Conservation (phyloP, 2,113 vertebrate genomes). For the Pyxicephalus adspersus region DNA sequence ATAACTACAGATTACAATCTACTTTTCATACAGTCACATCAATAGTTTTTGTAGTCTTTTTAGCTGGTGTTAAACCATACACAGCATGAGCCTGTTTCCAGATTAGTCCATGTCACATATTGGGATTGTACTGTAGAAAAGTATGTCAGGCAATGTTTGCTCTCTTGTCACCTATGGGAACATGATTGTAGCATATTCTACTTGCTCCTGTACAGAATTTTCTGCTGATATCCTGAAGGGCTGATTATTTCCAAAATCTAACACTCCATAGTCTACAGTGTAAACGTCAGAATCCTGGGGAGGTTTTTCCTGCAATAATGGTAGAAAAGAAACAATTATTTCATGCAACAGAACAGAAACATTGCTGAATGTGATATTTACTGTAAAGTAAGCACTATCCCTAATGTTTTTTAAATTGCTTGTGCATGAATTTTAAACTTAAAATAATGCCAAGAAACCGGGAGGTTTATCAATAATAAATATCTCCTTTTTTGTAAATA, state of each 20-base stretch:
- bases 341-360: too few species aligned
- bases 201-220: conserved; percentile 52
- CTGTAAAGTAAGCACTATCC: too few species aligned
- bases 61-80: too few species aligned
- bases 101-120: neutral
- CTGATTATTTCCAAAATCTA: conserved; percentile 68
- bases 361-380: too few species aligned
- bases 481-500: too few species aligned
- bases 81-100: neutral
- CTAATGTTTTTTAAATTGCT: too few species aligned
- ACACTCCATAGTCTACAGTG: conserved; percentile 71
- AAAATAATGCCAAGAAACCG: too few species aligned
- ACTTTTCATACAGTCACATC: too few species aligned
- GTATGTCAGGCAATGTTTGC: conserved; percentile 27
- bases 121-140: neutral
- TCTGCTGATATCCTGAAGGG: rapidly evolving
- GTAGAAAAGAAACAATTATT: neutral
- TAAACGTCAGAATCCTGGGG: neutral
- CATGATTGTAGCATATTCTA: conserved; percentile 71
- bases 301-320: conserved; percentile 58
- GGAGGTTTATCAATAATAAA: too few species aligned
- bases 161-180: conserved; percentile 64
- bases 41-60: too few species aligned
- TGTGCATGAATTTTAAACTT: too few species aligned
- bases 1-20: too few species aligned